Base-by-base conservation (phyloP, 2,113 vertebrate genomes). In the Pyrgilauda ruficollis region DNA sequence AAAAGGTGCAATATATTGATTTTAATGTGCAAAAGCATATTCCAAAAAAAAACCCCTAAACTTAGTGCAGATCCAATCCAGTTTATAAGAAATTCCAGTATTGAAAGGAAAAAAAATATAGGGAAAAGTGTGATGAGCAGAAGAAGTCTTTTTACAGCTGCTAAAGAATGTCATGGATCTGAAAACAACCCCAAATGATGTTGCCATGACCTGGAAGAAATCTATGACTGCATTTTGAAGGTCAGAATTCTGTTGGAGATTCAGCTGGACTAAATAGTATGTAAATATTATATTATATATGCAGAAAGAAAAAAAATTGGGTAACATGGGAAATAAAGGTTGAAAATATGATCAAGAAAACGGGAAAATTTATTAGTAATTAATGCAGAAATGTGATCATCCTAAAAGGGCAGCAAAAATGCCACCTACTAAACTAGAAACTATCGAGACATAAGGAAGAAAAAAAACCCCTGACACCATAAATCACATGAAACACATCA, bases 1-100 rank as follows among this genome's bases (percentile, higher is more conserved):
- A 94, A 84, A 95, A 96, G 93, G 85, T 95, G 64, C 26, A 64
- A 85, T 81, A 62, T 72, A 62, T 92, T 90, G 76, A 89, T 88
- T 94, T 94, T 81, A 69, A 77, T 64, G 83, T 72, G 55, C 23
- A 90, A 93, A 93, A 91, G 22, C 35, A 70, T 80, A 83, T 16
- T 26, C 50, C 37, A 37, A 83, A 66, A 68, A 92, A 89, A 67
- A 33, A 46, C 33, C 62, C 47, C 23, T 88, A 70, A 90, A 72
- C 39, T 87, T 73, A 52, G 31, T 35, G 64, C 22, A 72, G 39
- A 44, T 56, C 11, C 15, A 67, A 63, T 28, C 15, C 50, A 80
- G 24, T 27, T 87, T 92, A 44, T 47, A 63, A 72, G 61, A 84
- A 84, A n/a, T 26, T 74, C 61, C 35, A 78, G 9, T 68, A 84